Evolutionary conservation across 2,888 invertebrate genomes (phyloP).

Genomic region (Hyppa rectilinea): DNA sequence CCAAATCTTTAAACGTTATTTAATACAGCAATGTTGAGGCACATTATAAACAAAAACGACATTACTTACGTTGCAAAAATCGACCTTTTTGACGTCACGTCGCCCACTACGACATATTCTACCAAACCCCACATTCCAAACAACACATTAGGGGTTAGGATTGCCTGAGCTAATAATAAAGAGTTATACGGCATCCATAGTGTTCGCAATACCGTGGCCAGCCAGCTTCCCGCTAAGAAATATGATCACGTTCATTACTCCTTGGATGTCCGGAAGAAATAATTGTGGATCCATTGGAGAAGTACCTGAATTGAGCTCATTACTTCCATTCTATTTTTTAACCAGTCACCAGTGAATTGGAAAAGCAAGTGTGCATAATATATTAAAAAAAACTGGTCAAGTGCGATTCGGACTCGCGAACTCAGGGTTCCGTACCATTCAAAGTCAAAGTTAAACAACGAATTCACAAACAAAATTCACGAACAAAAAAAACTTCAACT

Average conservation of each 20-base stretch:
- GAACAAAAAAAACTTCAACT: too few relatives aligned
- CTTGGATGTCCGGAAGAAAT: conserved; percentile 42
- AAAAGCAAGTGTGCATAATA: too few relatives aligned
- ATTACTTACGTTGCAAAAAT: neutral
- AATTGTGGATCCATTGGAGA: neutral
- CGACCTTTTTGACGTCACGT: conserved; percentile 2
- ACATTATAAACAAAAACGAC: neutral
- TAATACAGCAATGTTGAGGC: too few relatives aligned
- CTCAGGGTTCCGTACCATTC: too few relatives aligned
- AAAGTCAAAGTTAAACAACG: too few relatives aligned
- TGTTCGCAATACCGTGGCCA: neutral
- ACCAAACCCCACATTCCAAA: conserved; percentile 33
- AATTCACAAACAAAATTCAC: too few relatives aligned
- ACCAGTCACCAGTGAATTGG: too few relatives aligned
- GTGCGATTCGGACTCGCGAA: too few relatives aligned
- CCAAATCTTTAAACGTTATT: neutral
- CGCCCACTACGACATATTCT: neutral
- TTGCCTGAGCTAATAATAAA: conserved; percentile 34
- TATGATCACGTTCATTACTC: conserved; percentile 44
- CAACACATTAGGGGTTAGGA: conserved; percentile 38
- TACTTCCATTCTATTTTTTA: too few relatives aligned
- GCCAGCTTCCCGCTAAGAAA: conserved; percentile 18
- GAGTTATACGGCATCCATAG: neutral
- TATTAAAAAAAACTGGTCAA: too few relatives aligned
- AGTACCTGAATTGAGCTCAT: too few relatives aligned